phyloP scores from a whole-genome alignment of 2,113 vertebrate genomes.

The Pipra filicauda region DNA sequence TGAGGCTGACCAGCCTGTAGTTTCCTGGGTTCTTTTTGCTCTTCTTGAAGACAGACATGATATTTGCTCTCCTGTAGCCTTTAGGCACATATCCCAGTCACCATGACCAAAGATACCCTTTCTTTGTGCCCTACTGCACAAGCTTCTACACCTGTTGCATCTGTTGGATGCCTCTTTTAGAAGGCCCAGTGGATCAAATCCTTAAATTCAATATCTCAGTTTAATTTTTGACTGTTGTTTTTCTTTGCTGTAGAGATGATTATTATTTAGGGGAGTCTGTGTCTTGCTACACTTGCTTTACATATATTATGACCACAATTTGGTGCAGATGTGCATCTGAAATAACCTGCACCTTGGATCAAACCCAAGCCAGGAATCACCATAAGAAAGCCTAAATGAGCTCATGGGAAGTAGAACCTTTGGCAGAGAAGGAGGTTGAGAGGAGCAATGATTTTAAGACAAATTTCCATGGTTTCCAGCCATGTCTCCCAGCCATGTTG shows the following conservation, averaged over 20 bases:
- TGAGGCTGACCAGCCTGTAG: not conserved
- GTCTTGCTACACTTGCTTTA: not conserved
- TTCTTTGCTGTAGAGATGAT: not conserved
- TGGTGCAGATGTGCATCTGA: not conserved
- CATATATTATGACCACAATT: not conserved
- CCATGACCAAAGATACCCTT: not conserved
- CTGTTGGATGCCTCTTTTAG: not conserved
- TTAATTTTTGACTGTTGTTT: not conserved
- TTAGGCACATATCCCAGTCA: not conserved
- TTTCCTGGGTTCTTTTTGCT: not conserved
- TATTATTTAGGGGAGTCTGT: not conserved
- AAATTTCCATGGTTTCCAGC: not conserved
- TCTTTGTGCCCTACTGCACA: not conserved
- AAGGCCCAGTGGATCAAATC: not conserved
- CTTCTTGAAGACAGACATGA: fast-evolving
- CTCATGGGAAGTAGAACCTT: not conserved
- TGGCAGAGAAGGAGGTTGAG: not conserved
- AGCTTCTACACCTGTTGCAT: not conserved
- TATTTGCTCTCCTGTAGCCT: not conserved
- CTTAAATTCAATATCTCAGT: not conserved
- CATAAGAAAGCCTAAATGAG: not conserved
- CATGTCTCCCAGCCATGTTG: fast-evolving
- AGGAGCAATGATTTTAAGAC: not conserved
- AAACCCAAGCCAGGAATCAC: not conserved
- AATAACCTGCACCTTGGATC: not conserved